Conservation (phyloP, 1,140 invertebrate species). For the Solen grandis region DNA sequence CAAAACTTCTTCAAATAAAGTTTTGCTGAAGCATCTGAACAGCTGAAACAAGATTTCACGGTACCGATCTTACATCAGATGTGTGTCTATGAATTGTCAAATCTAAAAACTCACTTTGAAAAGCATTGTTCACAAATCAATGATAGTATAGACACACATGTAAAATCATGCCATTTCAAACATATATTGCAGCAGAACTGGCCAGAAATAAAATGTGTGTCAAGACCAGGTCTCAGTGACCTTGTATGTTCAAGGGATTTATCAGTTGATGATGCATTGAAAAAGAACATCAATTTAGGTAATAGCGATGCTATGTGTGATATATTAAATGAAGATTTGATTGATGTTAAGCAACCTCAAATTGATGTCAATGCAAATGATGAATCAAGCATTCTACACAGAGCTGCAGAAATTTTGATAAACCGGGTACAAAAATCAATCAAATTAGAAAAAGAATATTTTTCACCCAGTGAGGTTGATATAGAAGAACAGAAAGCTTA, state of each 20-base stretch:
- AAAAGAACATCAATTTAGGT: background rate
- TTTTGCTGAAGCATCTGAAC: background rate
- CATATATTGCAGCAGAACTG: background rate
- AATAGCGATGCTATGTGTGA: background rate
- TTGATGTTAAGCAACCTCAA: background rate
- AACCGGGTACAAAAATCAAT: background rate
- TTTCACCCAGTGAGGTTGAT: background rate
- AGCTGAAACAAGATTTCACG: background rate
- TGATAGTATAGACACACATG: background rate
- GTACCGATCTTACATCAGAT: background rate
- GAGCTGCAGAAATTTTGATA: background rate
- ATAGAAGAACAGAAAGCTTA: background rate
- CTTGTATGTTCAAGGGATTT: background rate
- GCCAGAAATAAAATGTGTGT: background rate
- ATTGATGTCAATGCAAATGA: background rate
- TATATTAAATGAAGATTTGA: background rate
- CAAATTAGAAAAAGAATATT: slow-evolving; percentile 4
- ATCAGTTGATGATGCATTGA: slow-evolving; percentile 1
- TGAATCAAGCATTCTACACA: background rate
- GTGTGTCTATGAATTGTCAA: background rate
- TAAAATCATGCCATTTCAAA: background rate
- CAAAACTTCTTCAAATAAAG: too few relatives aligned
- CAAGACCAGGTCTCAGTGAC: background rate
- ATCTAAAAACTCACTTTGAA: background rate
- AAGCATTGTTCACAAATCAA: background rate